Percentiles rank a stretch among this genome's conserved stretches.
Evolutionary conservation across 2,113 vertebrate species (phyloP).

Genomic region (Motacilla tschutschensis): DNA sequence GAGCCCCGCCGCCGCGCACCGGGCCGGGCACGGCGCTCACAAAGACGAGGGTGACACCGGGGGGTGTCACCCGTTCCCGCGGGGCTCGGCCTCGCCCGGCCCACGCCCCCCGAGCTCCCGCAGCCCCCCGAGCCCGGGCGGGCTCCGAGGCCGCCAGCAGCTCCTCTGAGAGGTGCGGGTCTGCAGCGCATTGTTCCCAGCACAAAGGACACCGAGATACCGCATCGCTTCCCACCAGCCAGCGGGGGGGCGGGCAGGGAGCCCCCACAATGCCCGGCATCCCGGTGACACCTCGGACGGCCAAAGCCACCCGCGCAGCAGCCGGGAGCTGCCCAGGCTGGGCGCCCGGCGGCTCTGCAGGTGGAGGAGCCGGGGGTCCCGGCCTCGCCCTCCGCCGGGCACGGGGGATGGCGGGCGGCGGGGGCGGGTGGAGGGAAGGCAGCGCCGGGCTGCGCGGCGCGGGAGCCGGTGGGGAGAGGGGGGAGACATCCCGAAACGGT

Average conservation of each 20-base stretch:
- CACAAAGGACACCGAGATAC: slow-evolving; percentile 39
- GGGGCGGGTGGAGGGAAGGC: background rate
- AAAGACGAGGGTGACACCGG: background rate
- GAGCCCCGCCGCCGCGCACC: background rate
- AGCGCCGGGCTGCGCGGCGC: background rate
- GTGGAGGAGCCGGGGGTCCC: background rate
- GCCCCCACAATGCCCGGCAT: background rate
- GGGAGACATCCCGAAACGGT: background rate
- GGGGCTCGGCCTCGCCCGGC: background rate
- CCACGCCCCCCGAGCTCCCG: background rate
- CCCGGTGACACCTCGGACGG: background rate
- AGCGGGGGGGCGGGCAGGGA: background rate
- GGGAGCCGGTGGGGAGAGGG: background rate
- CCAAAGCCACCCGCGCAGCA: background rate
- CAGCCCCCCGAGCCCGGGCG: background rate
- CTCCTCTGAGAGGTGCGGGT: background rate
- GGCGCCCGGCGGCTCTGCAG: background rate
- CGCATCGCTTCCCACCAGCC: background rate
- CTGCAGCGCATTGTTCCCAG: slow-evolving; percentile 24
- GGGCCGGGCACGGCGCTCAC: background rate
- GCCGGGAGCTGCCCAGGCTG: background rate
- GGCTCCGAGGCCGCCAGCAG: background rate
- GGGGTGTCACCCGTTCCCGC: background rate
- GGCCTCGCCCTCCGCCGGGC: too few species aligned
- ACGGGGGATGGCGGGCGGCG: background rate